Evolutionary conservation across 2,113 vertebrate species (phyloP).

Genomic region (Pterocles burchelli): DNA sequence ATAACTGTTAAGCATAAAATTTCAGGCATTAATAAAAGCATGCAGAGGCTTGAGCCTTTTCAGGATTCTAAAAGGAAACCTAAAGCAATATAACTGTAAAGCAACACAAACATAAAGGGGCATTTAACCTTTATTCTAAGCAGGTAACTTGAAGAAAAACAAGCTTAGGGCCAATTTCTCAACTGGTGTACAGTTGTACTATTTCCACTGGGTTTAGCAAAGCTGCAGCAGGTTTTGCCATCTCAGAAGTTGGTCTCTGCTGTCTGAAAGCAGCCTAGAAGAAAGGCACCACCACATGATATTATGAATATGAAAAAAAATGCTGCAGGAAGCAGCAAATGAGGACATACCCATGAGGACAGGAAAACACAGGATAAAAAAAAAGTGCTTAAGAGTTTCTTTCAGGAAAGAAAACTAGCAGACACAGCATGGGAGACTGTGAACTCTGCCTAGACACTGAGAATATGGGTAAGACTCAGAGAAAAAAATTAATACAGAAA

Average conservation of each 20-base stretch:
- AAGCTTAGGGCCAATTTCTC: not conserved
- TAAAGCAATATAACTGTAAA: not conserved
- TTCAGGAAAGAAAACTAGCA: conserved; percentile 1
- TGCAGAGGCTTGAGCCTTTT: not conserved
- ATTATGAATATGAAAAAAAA: not conserved
- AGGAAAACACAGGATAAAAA: not conserved
- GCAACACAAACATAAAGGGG: not conserved
- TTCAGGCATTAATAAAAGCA: conserved; percentile 28
- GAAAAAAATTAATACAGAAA: not conserved
- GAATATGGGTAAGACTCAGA: not conserved
- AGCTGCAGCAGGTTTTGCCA: not conserved
- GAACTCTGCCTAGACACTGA: not conserved
- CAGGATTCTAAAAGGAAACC: not conserved
- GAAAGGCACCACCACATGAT: not conserved
- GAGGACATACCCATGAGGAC: not conserved
- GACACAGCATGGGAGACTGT: not conserved
- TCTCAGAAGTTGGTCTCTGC: not conserved
- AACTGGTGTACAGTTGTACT: not conserved
- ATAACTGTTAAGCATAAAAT: conserved; percentile 42
- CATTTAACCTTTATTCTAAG: not conserved
- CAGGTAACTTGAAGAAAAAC: not conserved
- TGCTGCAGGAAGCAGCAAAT: not conserved
- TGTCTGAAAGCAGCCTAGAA: not conserved
- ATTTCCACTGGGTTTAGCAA: not conserved
- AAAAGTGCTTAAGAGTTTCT: not conserved